Evolutionary conservation across 1,140 invertebrate genomes (phyloP), one percentile per base, ranked within the genome.

Genomic region (Acromyrmex echinatior): DNA sequence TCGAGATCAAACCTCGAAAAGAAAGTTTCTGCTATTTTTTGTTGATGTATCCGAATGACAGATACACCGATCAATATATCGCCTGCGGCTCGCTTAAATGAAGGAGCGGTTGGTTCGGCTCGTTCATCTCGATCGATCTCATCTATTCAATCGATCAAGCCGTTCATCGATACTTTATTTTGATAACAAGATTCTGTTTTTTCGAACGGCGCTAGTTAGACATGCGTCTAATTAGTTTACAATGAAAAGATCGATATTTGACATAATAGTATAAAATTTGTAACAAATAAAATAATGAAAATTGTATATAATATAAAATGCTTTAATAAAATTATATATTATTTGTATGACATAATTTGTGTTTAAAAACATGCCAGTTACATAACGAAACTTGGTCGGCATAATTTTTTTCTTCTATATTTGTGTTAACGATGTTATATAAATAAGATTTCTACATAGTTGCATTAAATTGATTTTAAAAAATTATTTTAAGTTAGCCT

Each of bases 101-200:
- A 77, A 16, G 49, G 45, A 85, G 60, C 25, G 80, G n/a, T 68
- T 58, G 14, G 53, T 71, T 65, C n/a, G 53, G 65, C 70, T 85
- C 58, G 78, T 90, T 87, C 35, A 82, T 88, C 74, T 85, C 45
- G 71, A 86, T 89, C 49, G 31, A 62, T 77, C 21, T 66, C 35
- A 84, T 89, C 62, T 25, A 78, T 56, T 21, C 49, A 18, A 12
- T n/a, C 25, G 31, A 65, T 78, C 56, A 9, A 74, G 0, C 70
- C 9, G 39, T 5, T 7, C 49, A 45, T 78, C 60, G 31, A 76
- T 45, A 78, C 12, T 76, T 76, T 5, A 35, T 16, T 63, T 51
- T 10, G 12, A 10, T 53, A 86, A 66, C 45, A 62, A 66, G 28
- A 7, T 86, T 86, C 31, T 78, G 39, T 74, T 74, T 49, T 56